Evolutionary conservation across 2,888 invertebrate genomes (phyloP).

Genomic region (Calameuta pallipes): DNA sequence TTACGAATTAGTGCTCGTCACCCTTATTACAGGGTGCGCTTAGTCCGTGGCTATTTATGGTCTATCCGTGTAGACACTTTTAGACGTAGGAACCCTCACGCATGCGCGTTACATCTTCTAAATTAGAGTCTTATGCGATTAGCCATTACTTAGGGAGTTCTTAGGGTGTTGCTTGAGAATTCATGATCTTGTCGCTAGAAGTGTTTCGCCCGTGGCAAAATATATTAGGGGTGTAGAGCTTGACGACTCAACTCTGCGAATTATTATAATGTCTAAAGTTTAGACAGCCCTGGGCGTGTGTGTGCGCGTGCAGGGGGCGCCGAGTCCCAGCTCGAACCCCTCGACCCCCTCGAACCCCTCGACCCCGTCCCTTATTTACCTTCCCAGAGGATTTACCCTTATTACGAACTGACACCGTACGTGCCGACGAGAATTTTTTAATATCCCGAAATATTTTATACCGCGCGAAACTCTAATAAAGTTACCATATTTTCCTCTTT

Average conservation of each 20-base stretch:
- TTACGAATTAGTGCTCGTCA: background rate
- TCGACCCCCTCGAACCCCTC: background rate
- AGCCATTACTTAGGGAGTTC: background rate
- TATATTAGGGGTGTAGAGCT: background rate
- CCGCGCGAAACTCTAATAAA: constrained; percentile 27
- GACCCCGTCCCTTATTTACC: constrained; percentile 11
- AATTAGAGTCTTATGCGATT: background rate
- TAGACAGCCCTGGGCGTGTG: background rate
- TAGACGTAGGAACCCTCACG: background rate
- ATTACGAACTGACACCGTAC: constrained; percentile 25
- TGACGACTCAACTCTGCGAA: constrained; percentile 36
- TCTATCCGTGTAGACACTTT: background rate
- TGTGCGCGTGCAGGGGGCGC: background rate
- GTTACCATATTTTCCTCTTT: constrained; percentile 34
- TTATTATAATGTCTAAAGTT: background rate
- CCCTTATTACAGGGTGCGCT: background rate
- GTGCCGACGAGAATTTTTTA: constrained; percentile 31
- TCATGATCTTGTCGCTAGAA: background rate
- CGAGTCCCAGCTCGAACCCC: background rate
- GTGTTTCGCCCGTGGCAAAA: background rate
- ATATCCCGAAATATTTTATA: constrained; percentile 24
- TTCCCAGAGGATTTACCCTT: constrained; percentile 13
- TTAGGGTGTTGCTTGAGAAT: background rate
- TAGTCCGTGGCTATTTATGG: background rate
- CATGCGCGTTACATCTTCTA: background rate